Conservation (phyloP, 2,888 invertebrate genomes). For the Cerastis leucographa region DNA sequence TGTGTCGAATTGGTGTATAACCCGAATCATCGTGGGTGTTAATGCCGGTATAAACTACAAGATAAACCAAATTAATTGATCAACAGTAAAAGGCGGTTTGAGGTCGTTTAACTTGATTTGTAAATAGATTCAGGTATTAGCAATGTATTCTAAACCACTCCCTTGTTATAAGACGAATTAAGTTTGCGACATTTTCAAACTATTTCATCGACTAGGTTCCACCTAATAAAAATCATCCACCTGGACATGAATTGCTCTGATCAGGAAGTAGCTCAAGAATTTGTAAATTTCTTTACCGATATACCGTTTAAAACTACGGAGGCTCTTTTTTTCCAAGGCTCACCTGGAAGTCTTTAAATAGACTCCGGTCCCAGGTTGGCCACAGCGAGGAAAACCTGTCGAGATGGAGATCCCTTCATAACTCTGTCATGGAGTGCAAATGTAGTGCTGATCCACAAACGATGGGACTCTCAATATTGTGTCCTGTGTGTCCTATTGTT, state of each 20-base stretch:
- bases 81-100: conserved; percentile 35
- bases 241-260: neutral
- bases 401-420: neutral
- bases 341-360: neutral
- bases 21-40: conserved; percentile 35
- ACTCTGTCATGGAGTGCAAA: neutral
- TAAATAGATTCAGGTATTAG: conserved; percentile 56
- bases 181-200: neutral
- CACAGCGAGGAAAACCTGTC: neutral
- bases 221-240: neutral
- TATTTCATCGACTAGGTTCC: neutral
- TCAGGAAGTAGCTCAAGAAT: too few species aligned
- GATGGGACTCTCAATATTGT: neutral
- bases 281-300: too few species aligned
- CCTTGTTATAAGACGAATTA: neutral
- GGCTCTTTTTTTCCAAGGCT: too few species aligned
- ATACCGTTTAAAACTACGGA: too few species aligned
- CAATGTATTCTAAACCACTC: conserved; percentile 16
- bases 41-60: conserved; percentile 18
- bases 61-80: conserved; percentile 46
- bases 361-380: neutral
- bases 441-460: neutral
- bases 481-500: neutral
- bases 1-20: too few species aligned
- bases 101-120: conserved; percentile 51